Conservation (phyloP, 2,113 vertebrate genomes). For the Osmerus mordax region DNA sequence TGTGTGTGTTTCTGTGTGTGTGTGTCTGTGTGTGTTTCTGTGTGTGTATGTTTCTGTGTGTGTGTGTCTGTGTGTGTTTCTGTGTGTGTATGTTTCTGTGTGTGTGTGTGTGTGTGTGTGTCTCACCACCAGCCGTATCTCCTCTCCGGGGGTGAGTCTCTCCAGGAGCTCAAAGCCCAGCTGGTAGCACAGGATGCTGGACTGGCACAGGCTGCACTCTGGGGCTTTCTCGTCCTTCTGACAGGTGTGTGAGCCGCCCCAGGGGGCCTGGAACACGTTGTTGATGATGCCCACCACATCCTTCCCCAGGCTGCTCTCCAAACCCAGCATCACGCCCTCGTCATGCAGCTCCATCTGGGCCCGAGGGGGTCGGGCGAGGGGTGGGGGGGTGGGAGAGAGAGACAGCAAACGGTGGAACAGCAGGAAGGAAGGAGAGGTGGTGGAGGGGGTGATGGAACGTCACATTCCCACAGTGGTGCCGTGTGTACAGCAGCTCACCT, state of each 20-base stretch:
- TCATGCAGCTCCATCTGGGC: constrained; percentile 97
- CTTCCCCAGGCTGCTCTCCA: constrained; percentile 91
- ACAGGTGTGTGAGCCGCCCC: constrained; percentile 97
- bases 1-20: background rate
- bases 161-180: constrained; percentile 93
- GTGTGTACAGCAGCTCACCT: background rate
- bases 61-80: background rate
- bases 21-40: background rate
- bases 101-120: background rate
- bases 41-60: constrained; percentile 25
- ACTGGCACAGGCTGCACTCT: constrained; percentile 94
- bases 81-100: constrained; percentile 1
- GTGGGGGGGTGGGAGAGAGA: constrained; percentile 6
- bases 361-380: background rate
- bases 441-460: background rate
- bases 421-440: background rate
- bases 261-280: constrained; percentile 97
- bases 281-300: constrained; percentile 97
- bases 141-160: constrained; percentile 91
- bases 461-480: background rate
- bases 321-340: constrained; percentile 90
- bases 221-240: constrained; percentile 92
- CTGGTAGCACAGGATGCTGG: constrained; percentile 98
- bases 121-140: constrained; percentile 97
- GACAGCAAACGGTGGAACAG: background rate